These are phyloP conservation scores for Umimayanthus chanpuru DNA, from an alignment of 92 coral and sea anemone species.

Conservation along the genomic window DNA sequence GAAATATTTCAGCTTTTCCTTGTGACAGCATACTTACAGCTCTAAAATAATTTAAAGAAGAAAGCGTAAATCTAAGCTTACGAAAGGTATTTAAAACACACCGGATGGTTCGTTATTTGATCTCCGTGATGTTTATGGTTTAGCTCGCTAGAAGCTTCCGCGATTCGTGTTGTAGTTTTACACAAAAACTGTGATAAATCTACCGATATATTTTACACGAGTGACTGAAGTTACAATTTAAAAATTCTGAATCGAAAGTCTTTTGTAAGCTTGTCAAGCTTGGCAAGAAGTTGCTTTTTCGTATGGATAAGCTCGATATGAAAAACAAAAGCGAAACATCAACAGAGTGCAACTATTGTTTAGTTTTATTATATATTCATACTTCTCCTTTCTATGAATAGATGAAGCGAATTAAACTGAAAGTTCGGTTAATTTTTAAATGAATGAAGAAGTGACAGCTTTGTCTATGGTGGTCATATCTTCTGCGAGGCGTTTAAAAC, in stretches of 20 bases:
- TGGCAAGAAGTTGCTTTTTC: not conserved
- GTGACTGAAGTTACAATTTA: not conserved
- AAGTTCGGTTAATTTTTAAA: not conserved
- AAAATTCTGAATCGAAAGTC: not conserved
- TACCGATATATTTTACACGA: not conserved
- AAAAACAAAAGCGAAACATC: constrained; percentile 3
- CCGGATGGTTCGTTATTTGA: constrained; percentile 28
- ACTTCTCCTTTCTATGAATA: not conserved
- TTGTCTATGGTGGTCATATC: not conserved
- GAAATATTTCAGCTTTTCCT: not conserved
- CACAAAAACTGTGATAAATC: not conserved
- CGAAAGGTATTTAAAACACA: not conserved
- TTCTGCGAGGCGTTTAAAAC: not conserved
- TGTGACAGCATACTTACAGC: not conserved
- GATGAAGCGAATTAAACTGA: not conserved
- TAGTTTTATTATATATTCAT: not conserved
- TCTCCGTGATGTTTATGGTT: constrained; percentile 24
- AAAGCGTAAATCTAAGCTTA: not conserved
- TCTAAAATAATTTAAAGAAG: not conserved
- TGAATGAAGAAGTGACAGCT: not conserved
- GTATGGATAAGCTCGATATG: constrained; percentile 11
- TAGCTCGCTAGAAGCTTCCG: not conserved
- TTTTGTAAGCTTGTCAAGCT: no score
- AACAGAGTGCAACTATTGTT: not conserved
- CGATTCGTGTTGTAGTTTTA: not conserved